phyloP scores from a whole-genome alignment of 2,113 vertebrate genomes.

The Burhinus bistriatus region DNA sequence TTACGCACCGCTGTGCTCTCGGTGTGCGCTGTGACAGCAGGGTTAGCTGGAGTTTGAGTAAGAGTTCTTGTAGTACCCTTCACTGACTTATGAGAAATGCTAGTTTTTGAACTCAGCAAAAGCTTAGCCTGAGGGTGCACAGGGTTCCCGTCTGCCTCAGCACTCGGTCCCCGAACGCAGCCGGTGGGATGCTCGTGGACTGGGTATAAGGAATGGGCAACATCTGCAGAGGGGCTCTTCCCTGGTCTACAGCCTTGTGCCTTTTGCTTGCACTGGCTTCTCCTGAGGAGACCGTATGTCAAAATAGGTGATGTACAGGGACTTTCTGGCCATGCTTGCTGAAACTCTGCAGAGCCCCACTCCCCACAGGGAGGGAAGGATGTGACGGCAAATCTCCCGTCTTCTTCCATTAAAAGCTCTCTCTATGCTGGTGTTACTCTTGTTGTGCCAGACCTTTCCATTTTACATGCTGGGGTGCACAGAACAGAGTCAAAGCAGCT shows the following conservation, averaged over 20 bases:
- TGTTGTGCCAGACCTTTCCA: not conserved
- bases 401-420: not conserved
- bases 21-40: rapidly evolving
- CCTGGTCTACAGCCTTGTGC: rapidly evolving
- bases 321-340: not conserved
- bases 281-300: not conserved
- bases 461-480: not conserved
- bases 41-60: not conserved
- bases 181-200: not conserved
- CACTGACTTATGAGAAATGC: not conserved
- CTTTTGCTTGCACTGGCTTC: not conserved
- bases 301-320: not conserved
- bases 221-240: not conserved
- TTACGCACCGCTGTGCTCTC: rapidly evolving
- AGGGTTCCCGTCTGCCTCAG: not conserved
- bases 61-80: not conserved
- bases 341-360: not conserved
- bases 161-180: not conserved
- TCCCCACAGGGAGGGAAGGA: not conserved
- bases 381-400: not conserved
- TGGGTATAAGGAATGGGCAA: not conserved
- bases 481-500: not conserved
- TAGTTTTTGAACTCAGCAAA: not conserved
- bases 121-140: not conserved
- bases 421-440: not conserved